Evolutionary conservation across 2,797 vertebrate species (phyloP), one percentile per base, ranked within the genome.

Genomic region (Melanogrammus aeglefinus): DNA sequence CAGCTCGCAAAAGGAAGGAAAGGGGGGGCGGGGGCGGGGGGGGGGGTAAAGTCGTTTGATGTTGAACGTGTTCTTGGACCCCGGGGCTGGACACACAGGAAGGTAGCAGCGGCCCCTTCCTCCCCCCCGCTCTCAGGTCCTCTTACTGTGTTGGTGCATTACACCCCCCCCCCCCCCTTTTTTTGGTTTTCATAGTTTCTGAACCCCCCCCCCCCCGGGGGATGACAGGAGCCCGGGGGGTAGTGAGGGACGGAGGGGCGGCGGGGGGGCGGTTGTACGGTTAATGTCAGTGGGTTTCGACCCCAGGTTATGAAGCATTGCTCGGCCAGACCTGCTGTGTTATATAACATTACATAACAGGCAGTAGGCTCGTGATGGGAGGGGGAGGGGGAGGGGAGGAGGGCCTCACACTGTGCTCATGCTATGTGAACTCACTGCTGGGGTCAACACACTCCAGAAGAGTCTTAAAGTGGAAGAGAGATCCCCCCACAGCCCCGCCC

Each of bases 331-430:
- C 89, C 91, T 86, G 88, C 91, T 88, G 84, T 87, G 92, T 94
- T 94, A 94, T 91, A 89, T 94, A 94, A 94, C 91, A 88, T 94
- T 94, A 94, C 91, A 86, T 94, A 94, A 94, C 92, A 79, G 90
- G 90, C 91, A 91, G 90, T 91, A 89, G 90, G 90, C 92, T 92
- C 86, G 89, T 92, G 91, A 94, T 92, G 89, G 91, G 89, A 86
- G 87, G 88, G 47, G 81, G 86, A 85, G 88, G 86, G 89, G 91
- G 89, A 86, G 88, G 88, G 91, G 92, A 91, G 90, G 91, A 91
- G 86, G 91, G 90, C 91, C 90, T 91, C 90, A 24, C 57, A 63
- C 57, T 63, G 24, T 71, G 69, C 88, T 91, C 88, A 90, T 91
- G 89, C 87, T 87, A 91, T 87, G 91, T 92, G 91, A 91, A 93